Evolutionary conservation across 2,113 vertebrate species (phyloP).

Genomic region (Epinephelus cyanopodus): DNA sequence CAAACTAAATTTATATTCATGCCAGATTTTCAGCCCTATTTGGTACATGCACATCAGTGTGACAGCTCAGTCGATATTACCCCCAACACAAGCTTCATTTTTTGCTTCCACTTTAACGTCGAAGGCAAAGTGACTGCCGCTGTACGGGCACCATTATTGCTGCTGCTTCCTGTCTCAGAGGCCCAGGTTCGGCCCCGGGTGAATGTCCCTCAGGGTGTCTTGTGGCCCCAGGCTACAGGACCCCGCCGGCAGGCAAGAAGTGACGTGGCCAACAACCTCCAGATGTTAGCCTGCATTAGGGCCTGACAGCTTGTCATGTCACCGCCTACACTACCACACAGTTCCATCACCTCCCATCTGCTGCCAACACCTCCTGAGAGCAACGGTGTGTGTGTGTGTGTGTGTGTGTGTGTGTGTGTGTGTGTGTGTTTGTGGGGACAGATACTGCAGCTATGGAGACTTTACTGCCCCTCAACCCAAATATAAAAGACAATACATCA

Average conservation of each 20-base stretch:
- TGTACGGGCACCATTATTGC: slow-evolving; percentile 2
- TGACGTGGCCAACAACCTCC: slow-evolving; percentile 76
- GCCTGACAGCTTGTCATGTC: slow-evolving; percentile 82
- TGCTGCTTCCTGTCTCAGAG: slow-evolving; percentile 39
- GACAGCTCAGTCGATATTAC: slow-evolving; percentile 5
- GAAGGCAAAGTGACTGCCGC: slow-evolving; percentile 25
- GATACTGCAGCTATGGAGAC: neutral
- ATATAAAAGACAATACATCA: slow-evolving; percentile 33
- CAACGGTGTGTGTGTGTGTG: neutral
- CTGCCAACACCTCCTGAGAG: slow-evolving; percentile 72
- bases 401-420: no score
- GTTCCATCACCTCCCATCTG: slow-evolving; percentile 83
- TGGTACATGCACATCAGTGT: neutral
- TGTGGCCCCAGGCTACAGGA: slow-evolving; percentile 71
- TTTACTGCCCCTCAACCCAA: slow-evolving; percentile 32
- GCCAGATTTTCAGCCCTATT: no score
- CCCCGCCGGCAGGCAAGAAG: slow-evolving; percentile 61
- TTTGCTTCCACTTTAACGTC: slow-evolving; percentile 3
- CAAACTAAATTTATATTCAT: neutral
- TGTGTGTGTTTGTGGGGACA: neutral
- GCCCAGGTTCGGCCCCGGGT: slow-evolving; percentile 31
- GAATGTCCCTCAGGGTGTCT: slow-evolving; percentile 54
- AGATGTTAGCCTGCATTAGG: slow-evolving; percentile 86
- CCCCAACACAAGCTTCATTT: neutral
- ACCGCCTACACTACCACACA: slow-evolving; percentile 77